A percentile compares a stretch with the other conserved stretches of the same genome.
Conservation (phyloP, 64 coral and sea anemone species). For the Stichodactyla mertensii region DNA sequence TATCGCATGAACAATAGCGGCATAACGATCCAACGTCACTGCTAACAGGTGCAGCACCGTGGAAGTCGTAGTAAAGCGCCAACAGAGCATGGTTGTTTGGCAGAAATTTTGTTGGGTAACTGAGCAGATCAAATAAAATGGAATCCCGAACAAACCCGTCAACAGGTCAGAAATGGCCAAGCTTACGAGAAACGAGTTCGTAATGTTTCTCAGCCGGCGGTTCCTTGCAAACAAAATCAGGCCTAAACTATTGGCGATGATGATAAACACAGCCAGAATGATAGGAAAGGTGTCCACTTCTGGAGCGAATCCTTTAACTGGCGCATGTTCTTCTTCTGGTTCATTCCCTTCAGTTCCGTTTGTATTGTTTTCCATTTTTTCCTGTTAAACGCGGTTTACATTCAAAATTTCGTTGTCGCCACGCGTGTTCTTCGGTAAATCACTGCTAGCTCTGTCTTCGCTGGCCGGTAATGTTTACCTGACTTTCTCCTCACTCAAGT, state of each 20-base stretch:
- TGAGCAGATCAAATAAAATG: constrained; percentile 31
- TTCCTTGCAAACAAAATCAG: constrained; percentile 40
- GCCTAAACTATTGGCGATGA: constrained; percentile 42
- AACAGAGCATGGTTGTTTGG: constrained; percentile 6
- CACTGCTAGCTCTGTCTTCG: neutral
- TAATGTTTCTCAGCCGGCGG: constrained; percentile 43
- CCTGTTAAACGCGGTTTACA: neutral
- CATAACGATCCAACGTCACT: constrained; percentile 56
- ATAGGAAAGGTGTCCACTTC: constrained; percentile 63
- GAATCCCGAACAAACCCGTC: constrained; percentile 47
- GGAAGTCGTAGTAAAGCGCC: constrained; percentile 57
- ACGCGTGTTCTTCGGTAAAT: neutral
- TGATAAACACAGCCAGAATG: constrained; percentile 40
- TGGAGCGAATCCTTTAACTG: constrained; percentile 10
- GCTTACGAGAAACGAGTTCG: constrained; percentile 60
- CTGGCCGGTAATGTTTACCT: neutral
- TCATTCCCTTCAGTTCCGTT: neutral
- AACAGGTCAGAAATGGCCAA: constrained; percentile 48
- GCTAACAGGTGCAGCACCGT: constrained; percentile 62
- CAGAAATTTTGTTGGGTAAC: neutral
- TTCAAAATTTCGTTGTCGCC: neutral
- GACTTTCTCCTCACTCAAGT: neutral
- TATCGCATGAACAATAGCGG: constrained; percentile 57
- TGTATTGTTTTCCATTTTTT: neutral
- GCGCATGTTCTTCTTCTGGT: constrained; percentile 22